Base-by-base conservation (phyloP, 2,113 vertebrate species). In the Psophia crepitans region DNA sequence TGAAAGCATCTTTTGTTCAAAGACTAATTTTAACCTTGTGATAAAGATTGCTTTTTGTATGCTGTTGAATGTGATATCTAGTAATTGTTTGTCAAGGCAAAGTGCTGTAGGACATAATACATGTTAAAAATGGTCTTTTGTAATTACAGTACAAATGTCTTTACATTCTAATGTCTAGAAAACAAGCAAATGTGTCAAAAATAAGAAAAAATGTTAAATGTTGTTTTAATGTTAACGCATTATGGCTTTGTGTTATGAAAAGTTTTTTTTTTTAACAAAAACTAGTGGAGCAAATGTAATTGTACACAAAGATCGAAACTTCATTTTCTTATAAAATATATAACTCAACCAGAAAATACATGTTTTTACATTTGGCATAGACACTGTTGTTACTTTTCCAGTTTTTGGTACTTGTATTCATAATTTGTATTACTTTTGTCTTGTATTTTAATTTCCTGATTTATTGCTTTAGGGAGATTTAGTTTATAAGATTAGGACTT, bases 1-100 rank as follows among this genome's bases (percentile, higher is more conserved):
- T 97, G 96, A 98, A 98, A 98, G 91, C 90, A 86, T 94, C 97
- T 96, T 98, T 98, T 98, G 97, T 98, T 98, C 96, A 68, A 96
- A 96, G 89, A 95, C 95, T 98, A 98, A 98, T 98, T 98, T 98
- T 98, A 98, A 98, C 97, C 97, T 98, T 98, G 97, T 94, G 95
- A 92, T 97, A 95, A 96, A 97, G 95, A 97, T 96, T 97, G 95
- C 93, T 96, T 98, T 98, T 97, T 98, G 90, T 98, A 35, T 97
- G 97, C 94, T 88, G 75, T 95, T 98, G 87, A 98, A 97, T 98
- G 97, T 89, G 96, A 92, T 97, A 97, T 97, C 90, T 90, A 77
- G 82, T 98, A 97, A 98, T 98, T 98, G 97, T 98, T 98, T 98
- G 97, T 97, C 98, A 98, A 98, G 98, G 97, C 95, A 96, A 97